phyloP scores from a whole-genome alignment of 2,888 invertebrate species.

The Ormyrus rosae region DNA sequence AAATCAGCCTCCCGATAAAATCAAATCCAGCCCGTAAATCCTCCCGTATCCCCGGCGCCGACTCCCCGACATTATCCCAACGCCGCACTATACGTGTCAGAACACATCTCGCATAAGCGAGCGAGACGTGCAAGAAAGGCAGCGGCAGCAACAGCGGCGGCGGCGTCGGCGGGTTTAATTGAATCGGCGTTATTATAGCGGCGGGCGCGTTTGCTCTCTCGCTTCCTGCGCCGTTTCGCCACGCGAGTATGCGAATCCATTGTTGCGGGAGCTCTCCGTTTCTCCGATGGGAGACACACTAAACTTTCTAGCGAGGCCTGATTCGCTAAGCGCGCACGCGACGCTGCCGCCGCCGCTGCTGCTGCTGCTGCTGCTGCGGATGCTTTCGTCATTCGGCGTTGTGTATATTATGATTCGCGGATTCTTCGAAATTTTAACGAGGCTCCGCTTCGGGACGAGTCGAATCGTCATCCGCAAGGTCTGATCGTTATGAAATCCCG shows the following conservation, averaged over 20 bases:
- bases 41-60: no score
- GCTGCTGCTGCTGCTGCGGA: not conserved
- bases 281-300: slow-evolving; percentile 1
- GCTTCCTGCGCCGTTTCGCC: slow-evolving; percentile 4
- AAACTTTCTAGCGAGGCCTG: slow-evolving; percentile 44
- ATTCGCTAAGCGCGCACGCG: not conserved
- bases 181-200: slow-evolving; percentile 37
- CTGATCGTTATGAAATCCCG: no score
- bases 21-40: no score
- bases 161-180: slow-evolving; percentile 15
- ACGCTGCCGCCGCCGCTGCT: not conserved
- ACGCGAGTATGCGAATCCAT: slow-evolving; percentile 31
- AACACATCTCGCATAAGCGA: not conserved
- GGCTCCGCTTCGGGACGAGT: no score
- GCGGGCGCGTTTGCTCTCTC: not conserved
- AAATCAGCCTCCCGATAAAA: no score
- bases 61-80: no score
- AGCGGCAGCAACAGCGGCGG: no score
- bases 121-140: not conserved
- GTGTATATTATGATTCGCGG: not conserved
- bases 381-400: not conserved
- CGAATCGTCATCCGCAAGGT: no score
- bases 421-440: no score
- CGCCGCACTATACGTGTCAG: no score
- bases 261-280: slow-evolving; percentile 19